Base-by-base conservation (phyloP, 2,797 vertebrate genomes). In the Sus cebifrons region DNA sequence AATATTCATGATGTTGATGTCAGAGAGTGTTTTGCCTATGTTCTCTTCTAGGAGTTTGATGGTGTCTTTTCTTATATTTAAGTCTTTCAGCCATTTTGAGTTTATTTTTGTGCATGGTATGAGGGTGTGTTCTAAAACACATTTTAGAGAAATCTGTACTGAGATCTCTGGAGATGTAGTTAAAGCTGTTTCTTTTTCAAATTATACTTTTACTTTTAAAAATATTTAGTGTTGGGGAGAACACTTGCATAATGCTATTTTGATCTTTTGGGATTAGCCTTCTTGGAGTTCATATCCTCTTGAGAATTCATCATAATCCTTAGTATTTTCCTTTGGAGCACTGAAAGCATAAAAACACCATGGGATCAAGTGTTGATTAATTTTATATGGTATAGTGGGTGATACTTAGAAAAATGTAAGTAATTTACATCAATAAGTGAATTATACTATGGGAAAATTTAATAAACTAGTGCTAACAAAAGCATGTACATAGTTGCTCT, bases 181-280 rank as follows among this genome's bases (percentile, higher is more conserved):
- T 67, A 62, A 67, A 67, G 14, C 25, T 10, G 52, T 54, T 54
- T 54, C 14, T 54, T 54, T 64, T 64, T 65, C 29, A 29, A 71
- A 40, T 71, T 25, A 6, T 40, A 32, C 32, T 92, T 56, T 49
- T 56, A 20, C 49, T 65, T 52, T 87, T 60, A 25, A 52, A 89
- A 56, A 21, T 62, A 74, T 29, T 86, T 56, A 89, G 27, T 84
- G 32, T 15, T 54, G 11, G 40, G n/a, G 56, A 94, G 17, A 89
- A 88, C 52, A 54, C 29, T 9, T 74, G 4, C 9, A 11, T 54
- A 54, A 54, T 10, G 14, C 9, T 25, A 18, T 62, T 40, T 23
- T 73, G 21, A 27, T 88, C 52, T 49, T 68, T 75, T 86, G 86
- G 67, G 74, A 89, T 64, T 94, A 6, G 9, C 92, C 29, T 65